These are phyloP conservation scores for Athene noctua DNA, from an alignment of 2,113 vertebrate species.

Conservation along the genomic window DNA sequence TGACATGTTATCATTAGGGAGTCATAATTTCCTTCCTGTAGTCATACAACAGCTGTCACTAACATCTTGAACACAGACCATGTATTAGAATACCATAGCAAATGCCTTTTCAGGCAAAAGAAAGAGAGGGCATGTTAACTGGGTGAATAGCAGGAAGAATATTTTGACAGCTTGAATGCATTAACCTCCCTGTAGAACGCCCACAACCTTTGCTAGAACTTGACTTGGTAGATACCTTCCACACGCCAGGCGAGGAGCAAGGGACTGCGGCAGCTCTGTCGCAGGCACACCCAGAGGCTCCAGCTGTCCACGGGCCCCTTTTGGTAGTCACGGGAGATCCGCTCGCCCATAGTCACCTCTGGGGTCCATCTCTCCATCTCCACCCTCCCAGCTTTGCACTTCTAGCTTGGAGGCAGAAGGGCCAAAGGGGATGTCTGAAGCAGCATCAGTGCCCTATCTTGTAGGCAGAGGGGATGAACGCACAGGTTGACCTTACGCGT, in stretches of 20 bases:
- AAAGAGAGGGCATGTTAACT: slow-evolving; percentile 35
- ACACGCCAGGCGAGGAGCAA: background rate
- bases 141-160: slow-evolving; percentile 56
- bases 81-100: slow-evolving; percentile 62
- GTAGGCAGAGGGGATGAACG: background rate
- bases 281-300: background rate
- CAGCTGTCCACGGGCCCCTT: rapidly evolving
- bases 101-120: slow-evolving; percentile 70
- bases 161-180: slow-evolving; percentile 69
- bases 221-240: slow-evolving; percentile 48
- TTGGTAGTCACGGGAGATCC: background rate
- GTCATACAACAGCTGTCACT: slow-evolving; percentile 76
- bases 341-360: rapidly evolving
- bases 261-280: slow-evolving; percentile 17
- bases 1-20: slow-evolving; percentile 78
- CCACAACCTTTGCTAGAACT: slow-evolving; percentile 50
- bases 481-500: rapidly evolving
- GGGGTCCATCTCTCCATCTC: background rate
- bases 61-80: slow-evolving; percentile 67
- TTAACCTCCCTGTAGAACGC: slow-evolving; percentile 33
- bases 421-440: background rate
- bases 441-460: rapidly evolving
- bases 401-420: background rate
- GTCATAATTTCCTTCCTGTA: slow-evolving; percentile 72
- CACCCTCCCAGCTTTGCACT: background rate